Evolutionary conservation across 2,797 vertebrate species (phyloP).

Genomic region (Peromyscus eremicus): DNA sequence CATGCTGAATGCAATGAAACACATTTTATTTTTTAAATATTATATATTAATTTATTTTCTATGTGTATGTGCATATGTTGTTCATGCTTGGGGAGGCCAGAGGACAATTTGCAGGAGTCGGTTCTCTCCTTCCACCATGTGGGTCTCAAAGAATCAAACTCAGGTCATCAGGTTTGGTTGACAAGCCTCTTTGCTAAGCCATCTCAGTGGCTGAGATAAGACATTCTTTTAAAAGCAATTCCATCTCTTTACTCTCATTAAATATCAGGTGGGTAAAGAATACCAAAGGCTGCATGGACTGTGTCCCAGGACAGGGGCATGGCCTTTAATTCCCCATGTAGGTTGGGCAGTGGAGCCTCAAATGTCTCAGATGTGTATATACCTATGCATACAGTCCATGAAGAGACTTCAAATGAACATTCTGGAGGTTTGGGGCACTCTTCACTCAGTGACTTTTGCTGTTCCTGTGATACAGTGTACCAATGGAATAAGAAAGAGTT

Average conservation of each 20-base stretch:
- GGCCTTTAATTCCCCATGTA: neutral
- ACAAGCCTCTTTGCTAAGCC: no score
- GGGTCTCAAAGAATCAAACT: no score
- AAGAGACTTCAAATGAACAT: neutral
- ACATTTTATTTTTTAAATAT: neutral
- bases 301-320: neutral
- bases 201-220: no score
- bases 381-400: neutral
- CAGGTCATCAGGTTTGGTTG: no score
- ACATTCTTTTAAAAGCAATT: neutral
- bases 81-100: no score
- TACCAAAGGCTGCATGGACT: rapidly evolving
- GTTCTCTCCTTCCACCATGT: no score
- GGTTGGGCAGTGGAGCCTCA: neutral
- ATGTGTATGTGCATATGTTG: no score
- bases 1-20: no score
- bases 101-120: neutral
- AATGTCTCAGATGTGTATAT: neutral
- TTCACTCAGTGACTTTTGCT: neutral
- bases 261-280: neutral
- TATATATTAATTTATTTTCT: neutral
- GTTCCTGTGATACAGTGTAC: neutral
- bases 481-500: neutral
- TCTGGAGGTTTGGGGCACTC: neutral
- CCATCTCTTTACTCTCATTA: neutral